These are phyloP conservation scores for Pandemis corylana DNA, from an alignment of 2,888 invertebrate species.

Conservation along the genomic window DNA sequence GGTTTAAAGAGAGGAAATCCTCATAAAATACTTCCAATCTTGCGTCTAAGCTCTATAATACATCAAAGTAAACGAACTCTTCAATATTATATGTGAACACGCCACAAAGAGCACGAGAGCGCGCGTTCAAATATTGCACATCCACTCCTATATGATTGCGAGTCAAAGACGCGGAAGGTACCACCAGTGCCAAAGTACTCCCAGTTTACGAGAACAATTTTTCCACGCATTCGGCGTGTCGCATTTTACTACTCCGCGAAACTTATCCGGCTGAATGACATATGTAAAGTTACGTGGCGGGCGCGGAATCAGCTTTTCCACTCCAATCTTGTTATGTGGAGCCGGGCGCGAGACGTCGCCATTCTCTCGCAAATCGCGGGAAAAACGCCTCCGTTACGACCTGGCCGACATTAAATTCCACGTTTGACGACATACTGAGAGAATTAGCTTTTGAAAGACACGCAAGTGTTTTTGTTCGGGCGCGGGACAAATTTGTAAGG, in stretches of 20 bases:
- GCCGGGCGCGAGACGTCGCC: conserved; percentile 5
- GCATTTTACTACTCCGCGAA: conserved; percentile 10
- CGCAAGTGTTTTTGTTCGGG: conserved; percentile 25
- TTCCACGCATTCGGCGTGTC: conserved; percentile 12
- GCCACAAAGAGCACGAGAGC: neutral
- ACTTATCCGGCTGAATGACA: conserved; percentile 24
- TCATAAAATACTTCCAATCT: conserved; percentile 5
- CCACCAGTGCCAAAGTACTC: neutral
- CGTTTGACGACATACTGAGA: conserved; percentile 33
- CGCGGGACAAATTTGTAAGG: neutral
- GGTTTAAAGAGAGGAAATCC: neutral
- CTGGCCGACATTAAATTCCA: conserved; percentile 32
- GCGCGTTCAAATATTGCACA: conserved; percentile 6
- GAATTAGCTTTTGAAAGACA: conserved; percentile 35
- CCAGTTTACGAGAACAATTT: conserved; percentile 1
- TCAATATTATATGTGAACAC: conserved; percentile 7
- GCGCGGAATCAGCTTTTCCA: conserved; percentile 30
- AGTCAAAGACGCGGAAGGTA: neutral
- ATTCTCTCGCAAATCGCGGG: conserved; percentile 24
- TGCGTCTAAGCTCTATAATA: conserved; percentile 5
- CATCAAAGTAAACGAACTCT: conserved; percentile 9
- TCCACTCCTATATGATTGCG: conserved; percentile 5
- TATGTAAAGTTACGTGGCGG: conserved; percentile 32
- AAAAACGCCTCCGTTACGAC: conserved; percentile 32
- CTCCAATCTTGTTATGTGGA: conserved; percentile 32